Base-by-base conservation (phyloP, 1,140 invertebrate species). In the Agrypnia vestita region DNA sequence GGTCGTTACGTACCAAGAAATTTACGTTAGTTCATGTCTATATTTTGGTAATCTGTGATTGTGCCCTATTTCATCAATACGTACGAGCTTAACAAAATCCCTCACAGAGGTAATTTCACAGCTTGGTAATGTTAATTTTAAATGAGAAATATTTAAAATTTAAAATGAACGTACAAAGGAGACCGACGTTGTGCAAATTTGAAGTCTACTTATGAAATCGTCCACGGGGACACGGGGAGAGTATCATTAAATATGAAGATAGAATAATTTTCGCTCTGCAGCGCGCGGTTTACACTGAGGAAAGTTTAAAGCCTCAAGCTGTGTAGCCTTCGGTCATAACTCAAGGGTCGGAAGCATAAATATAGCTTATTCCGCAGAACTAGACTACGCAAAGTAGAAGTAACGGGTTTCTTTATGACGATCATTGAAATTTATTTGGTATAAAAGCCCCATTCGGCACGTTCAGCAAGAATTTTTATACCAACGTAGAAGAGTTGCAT, bases 351-450 rank as follows among this genome's bases (percentile, higher is more conserved):
- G 79, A 72, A 53, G 62, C 72, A 76, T 80, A 73, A 73, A 73
- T 73, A 61, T 25, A 56, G 75, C 69, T 80, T 81, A 81, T 73
- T 77, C 74, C 55, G 79, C 62, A 77, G 49, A 71, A 71, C 74
- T 76, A 69, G 76, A 53, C 76, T 69, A 55, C 62, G 69, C 64
- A 77, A 76, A 81, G 62, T 81, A 53, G 64, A 80, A 80, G 79
- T 76, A 80, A 80, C 64, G 76, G 51, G 49, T 46, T 59, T 74
- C 76, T 78, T 80, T 81, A 81, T 78, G 76, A 81, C 69, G 71
- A 49, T 67, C 76, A 75, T 78, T 78, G 71, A 81, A 74, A 78
- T 81, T 78, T 74, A 78, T 78, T 80, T 64, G 21, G 71, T 69
- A 71, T 76, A 71, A 76, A 76, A 80, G 73, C 79, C 44, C 72